Evolutionary conservation across 1,140 invertebrate genomes (phyloP).

Genomic region (Cotesia glomerata): DNA sequence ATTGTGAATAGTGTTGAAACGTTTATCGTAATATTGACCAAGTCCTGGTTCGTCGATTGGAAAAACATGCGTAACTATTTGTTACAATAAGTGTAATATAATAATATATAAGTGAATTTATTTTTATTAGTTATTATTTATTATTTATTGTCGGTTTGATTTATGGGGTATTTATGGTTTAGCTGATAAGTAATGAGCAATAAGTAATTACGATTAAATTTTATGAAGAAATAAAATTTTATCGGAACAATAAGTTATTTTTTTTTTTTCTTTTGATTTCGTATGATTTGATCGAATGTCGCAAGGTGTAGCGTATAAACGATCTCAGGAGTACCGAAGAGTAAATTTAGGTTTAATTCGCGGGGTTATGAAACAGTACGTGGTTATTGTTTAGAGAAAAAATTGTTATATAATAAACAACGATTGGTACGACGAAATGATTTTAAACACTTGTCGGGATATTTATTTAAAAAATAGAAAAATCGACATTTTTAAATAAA

Average conservation of each 20-base stretch:
- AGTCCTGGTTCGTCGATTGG: constrained; percentile 52
- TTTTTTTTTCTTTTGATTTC: constrained; percentile 8
- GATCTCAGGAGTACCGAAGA: neutral
- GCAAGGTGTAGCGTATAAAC: constrained; percentile 5
- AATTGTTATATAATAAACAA: constrained; percentile 12
- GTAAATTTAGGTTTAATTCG: neutral
- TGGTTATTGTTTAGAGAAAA: constrained; percentile 20
- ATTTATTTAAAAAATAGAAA: neutral
- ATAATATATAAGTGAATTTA: neutral
- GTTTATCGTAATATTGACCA: constrained; percentile 32
- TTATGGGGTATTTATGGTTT: too few species aligned
- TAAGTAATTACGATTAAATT: too few species aligned
- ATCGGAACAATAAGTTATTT: neutral
- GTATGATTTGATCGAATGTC: constrained; percentile 21
- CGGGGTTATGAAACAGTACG: constrained; percentile 16
- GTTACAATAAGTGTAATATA: neutral
- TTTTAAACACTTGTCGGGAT: neutral
- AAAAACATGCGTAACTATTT: neutral
- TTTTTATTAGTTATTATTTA: neutral
- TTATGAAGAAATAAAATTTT: too few species aligned
- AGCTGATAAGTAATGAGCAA: too few species aligned
- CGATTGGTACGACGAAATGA: neutral
- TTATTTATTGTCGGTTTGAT: too few species aligned
- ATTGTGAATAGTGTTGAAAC: constrained; percentile 16
- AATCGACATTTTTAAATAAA: too few species aligned